Percentiles rank a stretch among this genome's conserved stretches.
phyloP scores from a whole-genome alignment of 2,888 invertebrate species.

The Clitarchus hookeri region DNA sequence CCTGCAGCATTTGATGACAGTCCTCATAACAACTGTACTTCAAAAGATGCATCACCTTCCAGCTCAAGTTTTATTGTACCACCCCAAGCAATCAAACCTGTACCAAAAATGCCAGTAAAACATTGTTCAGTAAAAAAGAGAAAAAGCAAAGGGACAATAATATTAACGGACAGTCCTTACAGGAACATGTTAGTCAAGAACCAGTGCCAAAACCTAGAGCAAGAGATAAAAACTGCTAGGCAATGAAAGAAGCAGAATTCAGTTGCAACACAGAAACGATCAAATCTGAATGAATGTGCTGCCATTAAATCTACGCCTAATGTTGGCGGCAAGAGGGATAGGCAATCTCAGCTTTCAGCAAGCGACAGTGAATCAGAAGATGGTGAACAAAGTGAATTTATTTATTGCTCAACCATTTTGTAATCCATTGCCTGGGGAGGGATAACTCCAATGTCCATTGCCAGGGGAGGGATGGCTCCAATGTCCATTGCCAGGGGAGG shows the following conservation, averaged over 20 bases:
- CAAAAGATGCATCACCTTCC: not conserved
- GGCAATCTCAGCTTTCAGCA: not conserved
- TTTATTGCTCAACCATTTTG: not conserved
- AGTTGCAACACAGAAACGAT: not conserved
- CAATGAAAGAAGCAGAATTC: not conserved
- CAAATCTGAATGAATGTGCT: not conserved
- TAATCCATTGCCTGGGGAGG: not conserved
- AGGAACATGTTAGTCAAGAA: not conserved
- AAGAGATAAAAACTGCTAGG: not conserved
- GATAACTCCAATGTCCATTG: not conserved
- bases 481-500: not conserved
- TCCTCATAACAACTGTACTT: not conserved
- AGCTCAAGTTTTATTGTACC: not conserved
- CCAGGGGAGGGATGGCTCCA: not conserved
- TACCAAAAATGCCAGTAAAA: not conserved
- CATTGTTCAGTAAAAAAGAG: not conserved
- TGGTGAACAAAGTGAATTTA: not conserved
- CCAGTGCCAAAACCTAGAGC: not conserved
- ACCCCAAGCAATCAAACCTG: not conserved
- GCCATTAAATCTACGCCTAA: not conserved
- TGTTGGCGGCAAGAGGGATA: not conserved
- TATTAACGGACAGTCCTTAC: not conserved
- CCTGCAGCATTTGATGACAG: not conserved
- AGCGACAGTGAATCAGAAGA: not conserved
- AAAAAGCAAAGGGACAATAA: not conserved